Percentiles rank a stretch among this genome's conserved stretches.
Conservation (phyloP, 2,888 invertebrate genomes). For the Cataglyphis albicans region DNA sequence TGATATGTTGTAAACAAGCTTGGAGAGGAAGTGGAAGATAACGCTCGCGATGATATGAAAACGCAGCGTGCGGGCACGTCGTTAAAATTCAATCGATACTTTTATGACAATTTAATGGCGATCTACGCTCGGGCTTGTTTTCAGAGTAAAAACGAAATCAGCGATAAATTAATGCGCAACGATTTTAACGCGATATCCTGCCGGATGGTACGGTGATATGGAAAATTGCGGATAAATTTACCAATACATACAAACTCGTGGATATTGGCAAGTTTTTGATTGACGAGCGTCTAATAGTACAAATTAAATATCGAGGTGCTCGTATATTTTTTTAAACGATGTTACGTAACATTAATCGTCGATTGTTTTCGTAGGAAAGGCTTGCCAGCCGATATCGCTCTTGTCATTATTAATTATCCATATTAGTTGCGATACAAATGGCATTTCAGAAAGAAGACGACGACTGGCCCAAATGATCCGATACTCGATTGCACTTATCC, state of each 20-base stretch:
- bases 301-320: slow-evolving; percentile 43
- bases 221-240: slow-evolving; percentile 44
- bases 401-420: slow-evolving; percentile 33
- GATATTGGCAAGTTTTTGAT: slow-evolving; percentile 51
- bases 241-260: slow-evolving; percentile 38
- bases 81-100: slow-evolving; percentile 57
- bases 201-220: slow-evolving; percentile 20
- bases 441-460: slow-evolving; percentile 5
- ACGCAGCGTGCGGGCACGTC: slow-evolving; percentile 28
- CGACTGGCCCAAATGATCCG: slow-evolving; percentile 4
- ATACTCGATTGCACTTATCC: slow-evolving; percentile 40
- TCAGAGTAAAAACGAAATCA: slow-evolving; percentile 47
- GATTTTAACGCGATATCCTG: slow-evolving; percentile 50
- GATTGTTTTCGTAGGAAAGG: slow-evolving; percentile 17
- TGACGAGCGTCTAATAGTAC: slow-evolving; percentile 33
- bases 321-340: slow-evolving; percentile 2
- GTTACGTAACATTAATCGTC: slow-evolving; percentile 27
- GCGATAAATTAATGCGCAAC: slow-evolving; percentile 53
- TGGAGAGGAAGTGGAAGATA: slow-evolving; percentile 37
- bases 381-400: not conserved
- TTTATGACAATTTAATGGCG: slow-evolving; percentile 56
- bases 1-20: slow-evolving; percentile 50
- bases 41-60: slow-evolving; percentile 36
- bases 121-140: slow-evolving; percentile 50
- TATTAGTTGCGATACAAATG: slow-evolving; percentile 13